phyloP scores from a whole-genome alignment of 2,797 vertebrate genomes.

The Morelia viridis region DNA sequence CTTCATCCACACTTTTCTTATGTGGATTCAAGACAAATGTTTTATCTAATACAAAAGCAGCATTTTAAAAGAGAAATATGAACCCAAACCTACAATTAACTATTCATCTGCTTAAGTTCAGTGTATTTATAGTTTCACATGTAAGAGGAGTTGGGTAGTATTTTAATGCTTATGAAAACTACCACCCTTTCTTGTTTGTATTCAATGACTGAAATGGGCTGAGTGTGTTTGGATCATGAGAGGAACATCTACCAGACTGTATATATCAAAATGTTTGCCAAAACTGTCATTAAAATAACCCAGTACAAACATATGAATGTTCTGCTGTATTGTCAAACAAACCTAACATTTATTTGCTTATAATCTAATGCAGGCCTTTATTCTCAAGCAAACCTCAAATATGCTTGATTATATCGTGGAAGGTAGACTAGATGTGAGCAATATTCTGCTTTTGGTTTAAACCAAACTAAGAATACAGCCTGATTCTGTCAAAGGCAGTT shows the following conservation, averaged over 20 bases:
- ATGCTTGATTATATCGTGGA: not conserved
- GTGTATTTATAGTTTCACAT: not conserved
- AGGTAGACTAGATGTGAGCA: not conserved
- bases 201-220: not conserved
- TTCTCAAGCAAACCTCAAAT: not conserved
- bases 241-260: not conserved
- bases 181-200: not conserved
- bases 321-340: not conserved
- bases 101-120: not conserved
- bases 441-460: accelerated
- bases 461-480: not conserved
- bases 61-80: not conserved
- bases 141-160: not conserved
- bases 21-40: not conserved
- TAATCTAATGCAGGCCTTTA: not conserved
- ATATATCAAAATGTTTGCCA: not conserved
- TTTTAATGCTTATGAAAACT: not conserved
- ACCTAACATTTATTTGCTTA: not conserved
- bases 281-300: not conserved
- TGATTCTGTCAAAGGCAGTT: accelerated
- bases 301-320: not conserved
- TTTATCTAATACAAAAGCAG: not conserved
- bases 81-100: not conserved
- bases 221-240: not conserved
- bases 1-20: not conserved